Conservation (phyloP, 2,113 vertebrate species). For the Ammodytes marinus region DNA sequence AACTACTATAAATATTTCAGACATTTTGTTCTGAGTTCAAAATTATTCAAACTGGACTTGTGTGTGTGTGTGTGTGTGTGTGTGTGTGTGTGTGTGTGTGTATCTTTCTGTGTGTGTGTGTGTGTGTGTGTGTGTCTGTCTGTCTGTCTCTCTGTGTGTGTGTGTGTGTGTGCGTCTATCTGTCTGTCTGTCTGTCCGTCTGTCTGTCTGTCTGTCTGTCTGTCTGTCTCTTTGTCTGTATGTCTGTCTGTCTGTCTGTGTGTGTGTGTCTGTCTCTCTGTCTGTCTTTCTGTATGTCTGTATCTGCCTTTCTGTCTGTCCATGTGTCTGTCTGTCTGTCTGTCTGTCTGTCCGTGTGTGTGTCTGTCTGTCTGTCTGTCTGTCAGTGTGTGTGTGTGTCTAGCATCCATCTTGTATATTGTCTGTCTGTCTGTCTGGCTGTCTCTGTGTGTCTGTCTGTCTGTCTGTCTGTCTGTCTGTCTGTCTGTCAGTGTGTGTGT, state of each 20-base stretch:
- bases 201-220: not conserved
- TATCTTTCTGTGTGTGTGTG: too few relatives aligned
- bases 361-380: too few relatives aligned
- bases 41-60: constrained; percentile 8
- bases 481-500: not conserved
- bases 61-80: not conserved
- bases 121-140: not conserved
- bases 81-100: too few relatives aligned
- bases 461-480: not conserved
- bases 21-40: constrained; percentile 32
- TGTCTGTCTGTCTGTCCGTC: not conserved
- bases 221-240: too few relatives aligned
- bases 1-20: constrained; percentile 35
- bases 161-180: too few relatives aligned
- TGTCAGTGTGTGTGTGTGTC: not conserved
- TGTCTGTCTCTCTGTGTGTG: too few relatives aligned
- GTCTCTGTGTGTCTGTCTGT: too few relatives aligned
- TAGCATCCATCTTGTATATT: too few relatives aligned
- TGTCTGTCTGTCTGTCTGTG: not conserved
- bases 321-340: not conserved
- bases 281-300: too few relatives aligned
- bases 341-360: too few relatives aligned
- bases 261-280: too few relatives aligned
- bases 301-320: not conserved
- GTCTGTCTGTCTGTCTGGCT: too few relatives aligned